Conservation (phyloP, 2,888 invertebrate genomes). For the Plagodis dolabraria region DNA sequence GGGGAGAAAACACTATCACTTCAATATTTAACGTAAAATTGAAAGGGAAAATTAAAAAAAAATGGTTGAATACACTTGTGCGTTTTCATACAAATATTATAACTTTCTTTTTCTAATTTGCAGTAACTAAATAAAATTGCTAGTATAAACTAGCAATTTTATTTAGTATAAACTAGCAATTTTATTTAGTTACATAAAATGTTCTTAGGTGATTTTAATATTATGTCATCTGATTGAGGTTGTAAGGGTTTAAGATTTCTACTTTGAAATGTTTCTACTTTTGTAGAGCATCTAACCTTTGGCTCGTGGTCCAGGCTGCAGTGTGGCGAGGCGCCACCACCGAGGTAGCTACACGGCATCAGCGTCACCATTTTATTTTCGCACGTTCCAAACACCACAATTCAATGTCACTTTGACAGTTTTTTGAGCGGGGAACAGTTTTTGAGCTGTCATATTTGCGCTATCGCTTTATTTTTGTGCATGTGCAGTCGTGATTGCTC, state of each 20-base stretch:
- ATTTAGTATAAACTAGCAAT: no score
- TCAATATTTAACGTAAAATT: no score
- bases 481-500: constrained; percentile 43
- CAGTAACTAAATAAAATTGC: no score
- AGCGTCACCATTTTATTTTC: constrained; percentile 86
- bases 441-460: constrained; percentile 68
- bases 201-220: background rate
- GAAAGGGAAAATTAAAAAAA: no score
- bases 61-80: no score
- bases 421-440: constrained; percentile 67
- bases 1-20: no score
- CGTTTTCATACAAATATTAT: no score
- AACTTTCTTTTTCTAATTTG: no score
- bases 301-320: constrained; percentile 82
- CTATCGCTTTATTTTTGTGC: constrained; percentile 60
- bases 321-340: constrained; percentile 83
- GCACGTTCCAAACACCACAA: constrained; percentile 60
- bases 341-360: constrained; percentile 88
- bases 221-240: constrained; percentile 34
- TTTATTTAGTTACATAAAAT: no score
- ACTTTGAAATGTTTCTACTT: constrained; percentile 12
- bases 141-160: no score
- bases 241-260: constrained; percentile 23
- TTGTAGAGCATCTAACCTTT: constrained; percentile 66
- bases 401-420: constrained; percentile 74